Conservation (phyloP, 2,797 vertebrate species). For the Arctocebus calabarensis region DNA sequence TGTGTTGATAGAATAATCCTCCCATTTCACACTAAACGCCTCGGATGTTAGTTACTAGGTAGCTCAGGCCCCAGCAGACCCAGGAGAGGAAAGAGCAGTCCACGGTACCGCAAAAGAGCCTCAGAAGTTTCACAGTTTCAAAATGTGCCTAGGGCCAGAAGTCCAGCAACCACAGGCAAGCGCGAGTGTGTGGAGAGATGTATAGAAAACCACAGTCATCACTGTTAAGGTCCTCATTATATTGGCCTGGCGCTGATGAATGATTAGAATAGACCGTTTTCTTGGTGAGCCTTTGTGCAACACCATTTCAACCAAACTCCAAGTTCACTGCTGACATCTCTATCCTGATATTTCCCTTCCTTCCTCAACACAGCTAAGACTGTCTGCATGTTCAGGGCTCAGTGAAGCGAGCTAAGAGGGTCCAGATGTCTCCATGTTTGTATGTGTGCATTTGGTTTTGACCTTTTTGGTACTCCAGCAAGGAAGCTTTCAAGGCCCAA, state of each 20-base stretch:
- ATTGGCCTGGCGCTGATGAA: conserved; percentile 37
- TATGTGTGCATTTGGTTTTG: neutral
- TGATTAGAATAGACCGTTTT: conserved; percentile 47
- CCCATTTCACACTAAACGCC: neutral
- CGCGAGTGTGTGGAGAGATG: neutral
- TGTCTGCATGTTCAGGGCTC: neutral
- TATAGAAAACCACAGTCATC: conserved; percentile 20
- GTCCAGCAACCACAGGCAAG: conserved; percentile 13
- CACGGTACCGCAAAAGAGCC: neutral
- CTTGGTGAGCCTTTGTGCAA: conserved; percentile 10
- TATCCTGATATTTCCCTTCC: conserved; percentile 26
- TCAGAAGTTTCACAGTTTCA: neutral
- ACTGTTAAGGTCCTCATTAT: neutral
- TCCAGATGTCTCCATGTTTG: conserved; percentile 6
- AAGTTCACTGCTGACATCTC: conserved; percentile 23
- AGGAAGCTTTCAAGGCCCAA: neutral
- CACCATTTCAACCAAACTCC: neutral
- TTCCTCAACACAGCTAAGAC: neutral
- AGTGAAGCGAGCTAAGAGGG: conserved; percentile 40
- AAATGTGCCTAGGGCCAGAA: neutral
- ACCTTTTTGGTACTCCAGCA: neutral
- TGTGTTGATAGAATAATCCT: neutral
- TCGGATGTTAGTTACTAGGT: neutral
- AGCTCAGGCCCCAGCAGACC: neutral
- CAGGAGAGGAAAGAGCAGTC: neutral